These are phyloP conservation scores for Xiphophorus maculatus DNA, from an alignment of 2,113 vertebrate genomes.

Conservation along the genomic window DNA sequence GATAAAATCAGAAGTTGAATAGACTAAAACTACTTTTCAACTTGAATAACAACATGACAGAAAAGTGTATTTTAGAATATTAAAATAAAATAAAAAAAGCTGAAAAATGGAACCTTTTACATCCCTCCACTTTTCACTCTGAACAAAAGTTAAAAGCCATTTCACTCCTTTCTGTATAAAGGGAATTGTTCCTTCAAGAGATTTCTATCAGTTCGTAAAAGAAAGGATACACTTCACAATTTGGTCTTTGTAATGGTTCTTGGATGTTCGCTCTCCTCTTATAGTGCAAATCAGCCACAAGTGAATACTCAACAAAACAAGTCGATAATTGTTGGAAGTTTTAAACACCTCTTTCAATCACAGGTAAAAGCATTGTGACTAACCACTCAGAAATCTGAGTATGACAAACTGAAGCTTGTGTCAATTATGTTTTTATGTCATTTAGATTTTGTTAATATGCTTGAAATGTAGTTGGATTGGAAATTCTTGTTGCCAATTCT, in stretches of 20 bases:
- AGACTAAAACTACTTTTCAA: neutral
- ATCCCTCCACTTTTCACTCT: neutral
- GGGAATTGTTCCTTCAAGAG: constrained; percentile 36
- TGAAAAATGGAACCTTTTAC: neutral
- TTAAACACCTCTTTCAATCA: neutral
- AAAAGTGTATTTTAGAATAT: constrained; percentile 6
- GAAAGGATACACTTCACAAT: constrained; percentile 41
- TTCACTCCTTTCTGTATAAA: constrained; percentile 23
- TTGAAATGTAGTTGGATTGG: too few relatives aligned
- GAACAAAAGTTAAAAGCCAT: constrained; percentile 37
- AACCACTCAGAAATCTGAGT: neutral
- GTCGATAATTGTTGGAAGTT: constrained; percentile 4
- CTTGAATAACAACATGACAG: neutral
- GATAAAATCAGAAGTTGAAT: neutral
- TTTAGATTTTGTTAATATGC: too few relatives aligned
- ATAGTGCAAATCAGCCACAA: neutral
- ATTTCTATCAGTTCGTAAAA: constrained; percentile 26
- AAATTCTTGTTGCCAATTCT: too few relatives aligned
- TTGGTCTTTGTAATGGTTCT: constrained; percentile 1
- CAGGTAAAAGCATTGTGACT: neutral
- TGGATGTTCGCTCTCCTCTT: constrained; percentile 18
- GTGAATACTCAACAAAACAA: neutral
- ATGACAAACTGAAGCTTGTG: too few relatives aligned
- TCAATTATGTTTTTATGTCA: too few relatives aligned
- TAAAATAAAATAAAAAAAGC: neutral